Conservation (phyloP, 2,888 invertebrate genomes). For the Glaucopsyche alexis region DNA sequence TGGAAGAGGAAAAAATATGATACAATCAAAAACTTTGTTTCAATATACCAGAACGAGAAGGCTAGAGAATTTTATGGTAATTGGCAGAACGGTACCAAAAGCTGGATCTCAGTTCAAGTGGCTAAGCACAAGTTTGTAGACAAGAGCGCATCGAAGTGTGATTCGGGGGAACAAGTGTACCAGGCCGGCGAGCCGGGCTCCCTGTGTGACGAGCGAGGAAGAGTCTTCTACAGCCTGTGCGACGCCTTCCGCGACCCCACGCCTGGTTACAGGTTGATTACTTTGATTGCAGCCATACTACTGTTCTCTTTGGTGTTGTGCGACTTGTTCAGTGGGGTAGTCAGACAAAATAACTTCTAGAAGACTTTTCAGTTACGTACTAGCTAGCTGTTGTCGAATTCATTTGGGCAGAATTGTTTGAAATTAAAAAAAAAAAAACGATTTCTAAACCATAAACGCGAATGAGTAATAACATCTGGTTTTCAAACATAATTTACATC, state of each 20-base stretch:
- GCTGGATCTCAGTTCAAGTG: slow-evolving; percentile 56
- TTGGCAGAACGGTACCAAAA: slow-evolving; percentile 53
- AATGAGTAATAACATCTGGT: neutral
- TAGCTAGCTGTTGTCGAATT: neutral
- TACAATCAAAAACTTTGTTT: slow-evolving; percentile 53
- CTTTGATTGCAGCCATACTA: slow-evolving; percentile 63
- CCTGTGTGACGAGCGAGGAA: slow-evolving; percentile 56
- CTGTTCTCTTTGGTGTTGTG: slow-evolving; percentile 67
- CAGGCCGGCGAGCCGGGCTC: slow-evolving; percentile 55
- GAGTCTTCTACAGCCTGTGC: slow-evolving; percentile 57
- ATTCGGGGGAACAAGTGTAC: slow-evolving; percentile 58
- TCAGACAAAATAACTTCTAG: slow-evolving; percentile 60
- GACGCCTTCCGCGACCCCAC: slow-evolving; percentile 63
- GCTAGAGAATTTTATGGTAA: slow-evolving; percentile 44
- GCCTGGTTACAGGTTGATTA: slow-evolving; percentile 62
- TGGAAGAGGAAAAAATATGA: slow-evolving; percentile 34
- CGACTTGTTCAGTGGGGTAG: slow-evolving; percentile 68
- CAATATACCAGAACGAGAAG: slow-evolving; percentile 52
- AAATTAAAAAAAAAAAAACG: neutral
- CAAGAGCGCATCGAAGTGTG: slow-evolving; percentile 54
- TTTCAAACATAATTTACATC: neutral
- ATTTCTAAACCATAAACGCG: neutral
- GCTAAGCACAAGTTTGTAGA: slow-evolving; percentile 59
- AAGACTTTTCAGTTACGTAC: neutral
- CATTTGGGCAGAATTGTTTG: neutral